Evolutionary conservation across 1,140 invertebrate genomes (phyloP).

Genomic region (Calephelis virginiensis): DNA sequence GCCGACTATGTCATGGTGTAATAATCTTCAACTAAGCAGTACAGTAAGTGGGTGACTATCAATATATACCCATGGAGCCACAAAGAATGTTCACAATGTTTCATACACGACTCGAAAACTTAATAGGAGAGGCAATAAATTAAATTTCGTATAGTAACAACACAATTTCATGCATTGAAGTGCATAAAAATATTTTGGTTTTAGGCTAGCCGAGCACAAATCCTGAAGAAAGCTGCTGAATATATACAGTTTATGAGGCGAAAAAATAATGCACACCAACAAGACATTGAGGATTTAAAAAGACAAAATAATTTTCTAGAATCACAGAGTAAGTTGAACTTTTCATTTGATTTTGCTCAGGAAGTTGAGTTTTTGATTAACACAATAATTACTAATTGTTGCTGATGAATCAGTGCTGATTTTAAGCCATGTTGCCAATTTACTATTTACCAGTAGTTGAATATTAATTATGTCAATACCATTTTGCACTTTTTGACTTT

Average conservation of each 20-base stretch:
- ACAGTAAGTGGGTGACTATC: no score
- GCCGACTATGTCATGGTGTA: no score
- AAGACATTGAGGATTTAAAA: constrained; percentile 96
- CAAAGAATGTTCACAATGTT: not conserved
- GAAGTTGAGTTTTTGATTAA: no score
- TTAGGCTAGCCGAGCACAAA: constrained; percentile 96
- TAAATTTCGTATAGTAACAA: no score
- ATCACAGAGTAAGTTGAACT: constrained; percentile 84
- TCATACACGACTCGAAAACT: not conserved
- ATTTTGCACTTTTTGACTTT: no score
- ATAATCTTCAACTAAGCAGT: no score
- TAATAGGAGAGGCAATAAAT: no score
- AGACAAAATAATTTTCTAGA: constrained; percentile 94
- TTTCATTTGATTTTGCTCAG: constrained; percentile 4
- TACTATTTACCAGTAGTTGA: no score
- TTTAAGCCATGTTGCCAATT: no score
- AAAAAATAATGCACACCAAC: constrained; percentile 94
- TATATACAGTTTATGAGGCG: constrained; percentile 97
- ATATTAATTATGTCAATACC: no score
- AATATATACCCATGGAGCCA: not conserved
- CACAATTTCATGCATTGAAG: not conserved
- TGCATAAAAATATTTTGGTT: constrained; percentile 1
- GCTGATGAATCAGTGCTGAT: no score
- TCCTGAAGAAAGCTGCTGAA: constrained; percentile 98
- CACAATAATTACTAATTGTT: no score